Conservation (phyloP, 2,888 invertebrate genomes). For the Mesorhabditis sp. region DNA sequence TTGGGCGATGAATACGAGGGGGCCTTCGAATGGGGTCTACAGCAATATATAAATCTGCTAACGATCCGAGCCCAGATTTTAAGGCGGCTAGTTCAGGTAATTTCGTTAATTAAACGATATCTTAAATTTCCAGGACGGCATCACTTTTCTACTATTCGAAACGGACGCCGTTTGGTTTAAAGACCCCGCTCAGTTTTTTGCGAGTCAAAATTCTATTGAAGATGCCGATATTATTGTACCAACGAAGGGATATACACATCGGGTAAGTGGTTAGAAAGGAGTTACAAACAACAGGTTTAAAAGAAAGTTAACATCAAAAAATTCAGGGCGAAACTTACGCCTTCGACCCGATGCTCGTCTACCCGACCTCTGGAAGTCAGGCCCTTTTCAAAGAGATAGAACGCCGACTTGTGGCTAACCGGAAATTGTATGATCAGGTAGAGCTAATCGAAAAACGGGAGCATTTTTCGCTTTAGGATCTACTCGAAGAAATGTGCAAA, state of each 20-base stretch:
- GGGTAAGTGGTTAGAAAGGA: neutral
- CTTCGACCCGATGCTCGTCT: constrained; percentile 51
- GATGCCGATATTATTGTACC: constrained; percentile 51
- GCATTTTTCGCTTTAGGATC: constrained; percentile 33
- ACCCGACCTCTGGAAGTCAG: constrained; percentile 34
- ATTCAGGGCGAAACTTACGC: constrained; percentile 29
- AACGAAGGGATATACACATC: constrained; percentile 24
- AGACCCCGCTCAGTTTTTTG: constrained; percentile 38
- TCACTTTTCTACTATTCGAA: constrained; percentile 49
- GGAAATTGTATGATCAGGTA: constrained; percentile 40
- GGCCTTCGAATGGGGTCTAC: constrained; percentile 41
- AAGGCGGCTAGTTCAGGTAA: constrained; percentile 25
- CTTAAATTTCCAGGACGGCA: constrained; percentile 15
- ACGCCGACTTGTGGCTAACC: constrained; percentile 25
- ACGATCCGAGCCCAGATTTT: constrained; percentile 38
- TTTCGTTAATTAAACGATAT: neutral
- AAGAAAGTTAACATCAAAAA: neutral
- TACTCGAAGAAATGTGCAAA: constrained; percentile 47
- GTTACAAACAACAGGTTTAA: neutral
- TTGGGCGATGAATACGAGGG: constrained; percentile 23
- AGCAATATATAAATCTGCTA: constrained; percentile 44
- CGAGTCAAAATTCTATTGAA: constrained; percentile 26
- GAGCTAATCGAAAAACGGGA: neutral
- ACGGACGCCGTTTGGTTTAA: constrained; percentile 52
- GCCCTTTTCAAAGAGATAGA: constrained; percentile 37